Conservation (phyloP, 2,888 invertebrate genomes). For the Chrysolina haemoptera region DNA sequence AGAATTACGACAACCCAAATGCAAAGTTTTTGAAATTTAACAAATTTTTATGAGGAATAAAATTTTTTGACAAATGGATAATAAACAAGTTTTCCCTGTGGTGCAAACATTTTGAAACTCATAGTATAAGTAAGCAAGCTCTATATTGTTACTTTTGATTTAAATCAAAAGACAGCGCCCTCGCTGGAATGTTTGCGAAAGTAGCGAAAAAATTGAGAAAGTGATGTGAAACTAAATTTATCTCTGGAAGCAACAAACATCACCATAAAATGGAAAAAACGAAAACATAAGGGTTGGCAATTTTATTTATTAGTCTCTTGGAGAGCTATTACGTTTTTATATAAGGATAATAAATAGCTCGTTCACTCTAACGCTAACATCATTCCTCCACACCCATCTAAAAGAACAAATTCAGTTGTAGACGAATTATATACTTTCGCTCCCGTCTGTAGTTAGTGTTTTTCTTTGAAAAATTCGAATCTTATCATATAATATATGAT, state of each 20-base stretch:
- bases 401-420: slow-evolving; percentile 27
- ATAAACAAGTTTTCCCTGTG: no score
- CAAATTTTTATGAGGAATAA: no score
- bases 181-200: no score
- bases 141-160: no score
- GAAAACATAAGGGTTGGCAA: slow-evolving; percentile 43
- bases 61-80: no score
- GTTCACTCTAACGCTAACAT: slow-evolving; percentile 33
- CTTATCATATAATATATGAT: background rate
- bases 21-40: no score
- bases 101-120: no score
- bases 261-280: slow-evolving; percentile 44
- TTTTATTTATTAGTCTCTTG: slow-evolving; percentile 50
- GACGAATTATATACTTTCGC: slow-evolving; percentile 14
- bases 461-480: background rate
- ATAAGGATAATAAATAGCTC: slow-evolving; percentile 44
- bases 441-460: background rate
- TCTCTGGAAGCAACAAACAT: slow-evolving; percentile 39
- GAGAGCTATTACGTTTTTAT: slow-evolving; percentile 45
- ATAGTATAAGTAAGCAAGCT: no score
- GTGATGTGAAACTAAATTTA: slow-evolving; percentile 23
- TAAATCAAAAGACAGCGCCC: no score
- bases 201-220: slow-evolving; percentile 3
- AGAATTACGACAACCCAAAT: no score
- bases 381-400: slow-evolving; percentile 16